Percentiles rank a stretch among this genome's conserved stretches.
Conservation (phyloP, 2,113 vertebrate species). For the Leptodactylus fuscus region DNA sequence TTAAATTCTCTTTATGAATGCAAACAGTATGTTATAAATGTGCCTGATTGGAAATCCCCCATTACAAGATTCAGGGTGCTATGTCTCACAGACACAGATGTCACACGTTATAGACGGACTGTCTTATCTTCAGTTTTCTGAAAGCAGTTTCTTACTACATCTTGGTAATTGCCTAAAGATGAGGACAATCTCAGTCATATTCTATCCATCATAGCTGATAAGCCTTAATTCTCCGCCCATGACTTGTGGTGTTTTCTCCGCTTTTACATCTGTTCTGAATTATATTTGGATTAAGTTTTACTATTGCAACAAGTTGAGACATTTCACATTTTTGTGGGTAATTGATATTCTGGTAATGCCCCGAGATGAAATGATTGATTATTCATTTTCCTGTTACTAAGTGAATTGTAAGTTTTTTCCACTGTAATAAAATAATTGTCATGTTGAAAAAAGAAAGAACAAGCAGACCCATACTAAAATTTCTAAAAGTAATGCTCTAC, state of each 20-base stretch:
- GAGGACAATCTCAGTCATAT: not conserved
- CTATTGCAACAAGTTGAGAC: not conserved
- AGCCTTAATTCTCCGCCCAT: not conserved
- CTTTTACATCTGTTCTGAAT: constrained; percentile 3
- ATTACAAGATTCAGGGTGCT: too few relatives aligned
- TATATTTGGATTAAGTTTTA: not conserved
- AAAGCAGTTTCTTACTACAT: not conserved
- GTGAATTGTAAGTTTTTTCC: not conserved
- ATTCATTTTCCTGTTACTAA: not conserved
- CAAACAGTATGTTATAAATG: too few relatives aligned
- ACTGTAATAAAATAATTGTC: not conserved
- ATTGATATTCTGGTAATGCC: not conserved
- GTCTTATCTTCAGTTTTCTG: not conserved
- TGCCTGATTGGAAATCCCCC: too few relatives aligned
- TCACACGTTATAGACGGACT: not conserved
- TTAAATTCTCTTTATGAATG: too few relatives aligned
- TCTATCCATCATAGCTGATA: not conserved
- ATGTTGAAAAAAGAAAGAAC: not conserved
- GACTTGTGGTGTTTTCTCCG: not conserved
- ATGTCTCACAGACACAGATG: not conserved
- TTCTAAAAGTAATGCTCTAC: not conserved
- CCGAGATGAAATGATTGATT: not conserved
- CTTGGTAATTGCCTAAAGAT: not conserved
- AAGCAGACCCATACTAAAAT: not conserved
- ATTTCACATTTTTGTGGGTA: not conserved